Conservation (phyloP, 2,888 invertebrate species). For the Leptopilina myrica region DNA sequence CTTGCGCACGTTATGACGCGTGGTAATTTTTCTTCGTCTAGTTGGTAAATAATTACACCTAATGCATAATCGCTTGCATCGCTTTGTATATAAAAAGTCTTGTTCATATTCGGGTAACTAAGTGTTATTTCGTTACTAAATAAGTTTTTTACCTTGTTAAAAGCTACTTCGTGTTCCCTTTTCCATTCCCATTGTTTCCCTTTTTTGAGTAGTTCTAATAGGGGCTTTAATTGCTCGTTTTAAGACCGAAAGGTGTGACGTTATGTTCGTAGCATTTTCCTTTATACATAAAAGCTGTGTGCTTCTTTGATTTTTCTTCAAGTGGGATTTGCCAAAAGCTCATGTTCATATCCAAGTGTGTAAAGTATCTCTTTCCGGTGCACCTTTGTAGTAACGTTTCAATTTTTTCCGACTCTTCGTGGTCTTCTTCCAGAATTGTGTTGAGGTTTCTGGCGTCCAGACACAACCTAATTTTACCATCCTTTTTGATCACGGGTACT, state of each 20-base stretch:
- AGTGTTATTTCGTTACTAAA: conserved; percentile 42
- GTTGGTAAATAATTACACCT: conserved; percentile 40
- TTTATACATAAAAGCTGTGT: conserved; percentile 40
- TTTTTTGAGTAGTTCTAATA: conserved; percentile 49
- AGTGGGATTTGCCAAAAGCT: conserved; percentile 59
- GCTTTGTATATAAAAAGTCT: conserved; percentile 47
- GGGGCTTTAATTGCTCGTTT: conserved; percentile 44
- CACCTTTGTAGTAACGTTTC: background rate
- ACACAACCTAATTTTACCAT: background rate
- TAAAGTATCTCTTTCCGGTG: conserved; percentile 23
- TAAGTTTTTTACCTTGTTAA: conserved; percentile 45
- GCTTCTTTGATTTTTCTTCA: conserved; percentile 9
- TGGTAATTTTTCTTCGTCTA: conserved; percentile 6
- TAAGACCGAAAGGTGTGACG: conserved; percentile 45
- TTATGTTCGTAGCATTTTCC: conserved; percentile 43
- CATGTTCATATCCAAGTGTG: conserved; percentile 49
- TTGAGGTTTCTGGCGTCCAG: background rate
- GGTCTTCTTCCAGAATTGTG: background rate
- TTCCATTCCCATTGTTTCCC: conserved; percentile 45
- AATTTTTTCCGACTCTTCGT: background rate
- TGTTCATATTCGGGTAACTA: conserved; percentile 21
- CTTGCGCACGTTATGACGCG: conserved; percentile 56
- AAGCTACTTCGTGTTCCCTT: conserved; percentile 40
- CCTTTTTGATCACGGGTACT: background rate
- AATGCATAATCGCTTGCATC: conserved; percentile 53